Evolutionary conservation across 2,113 vertebrate species (phyloP).

Genomic region (Calidris pygmaea): DNA sequence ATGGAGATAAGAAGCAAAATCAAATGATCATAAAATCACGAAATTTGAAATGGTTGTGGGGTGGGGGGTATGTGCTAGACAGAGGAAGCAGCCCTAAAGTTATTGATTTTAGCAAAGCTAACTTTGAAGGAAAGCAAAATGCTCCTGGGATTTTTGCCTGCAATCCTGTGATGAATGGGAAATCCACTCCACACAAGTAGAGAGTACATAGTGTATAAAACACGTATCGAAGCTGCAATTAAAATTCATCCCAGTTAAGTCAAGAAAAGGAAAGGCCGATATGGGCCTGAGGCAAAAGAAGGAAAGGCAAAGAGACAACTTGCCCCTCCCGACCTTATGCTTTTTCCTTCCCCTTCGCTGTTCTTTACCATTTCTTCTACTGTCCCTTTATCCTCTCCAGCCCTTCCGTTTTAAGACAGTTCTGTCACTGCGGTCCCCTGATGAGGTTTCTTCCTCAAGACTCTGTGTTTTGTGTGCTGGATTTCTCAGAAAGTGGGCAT

Average conservation of each 20-base stretch:
- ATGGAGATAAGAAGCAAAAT: not conserved
- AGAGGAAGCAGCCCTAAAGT: constrained; percentile 43
- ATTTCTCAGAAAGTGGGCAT: not conserved
- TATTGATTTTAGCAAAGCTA: constrained; percentile 70
- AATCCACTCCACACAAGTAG: constrained; percentile 71
- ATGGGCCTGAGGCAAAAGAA: constrained; percentile 70
- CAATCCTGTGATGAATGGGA: constrained; percentile 72
- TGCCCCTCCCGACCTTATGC: constrained; percentile 65
- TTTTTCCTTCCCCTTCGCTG: constrained; percentile 54
- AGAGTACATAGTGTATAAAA: constrained; percentile 63
- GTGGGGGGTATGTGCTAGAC: not conserved
- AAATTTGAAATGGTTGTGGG: not conserved
- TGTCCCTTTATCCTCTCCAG: constrained; percentile 61
- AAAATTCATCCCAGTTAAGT: constrained; percentile 75
- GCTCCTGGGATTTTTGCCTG: constrained; percentile 67
- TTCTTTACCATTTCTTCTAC: constrained; percentile 61
- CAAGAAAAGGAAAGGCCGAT: constrained; percentile 71
- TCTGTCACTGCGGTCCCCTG: constrained; percentile 60
- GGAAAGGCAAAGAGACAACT: constrained; percentile 72
- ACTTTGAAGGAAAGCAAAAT: constrained; percentile 71
- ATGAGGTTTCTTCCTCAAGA: constrained; percentile 49
- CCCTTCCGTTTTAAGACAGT: constrained; percentile 63
- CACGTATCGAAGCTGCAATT: constrained; percentile 57
- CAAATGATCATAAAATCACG: not conserved
- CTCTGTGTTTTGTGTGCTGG: constrained; percentile 11